phyloP scores from a whole-genome alignment of 1,140 invertebrate genomes.

The Aporrectodea caliginosa region DNA sequence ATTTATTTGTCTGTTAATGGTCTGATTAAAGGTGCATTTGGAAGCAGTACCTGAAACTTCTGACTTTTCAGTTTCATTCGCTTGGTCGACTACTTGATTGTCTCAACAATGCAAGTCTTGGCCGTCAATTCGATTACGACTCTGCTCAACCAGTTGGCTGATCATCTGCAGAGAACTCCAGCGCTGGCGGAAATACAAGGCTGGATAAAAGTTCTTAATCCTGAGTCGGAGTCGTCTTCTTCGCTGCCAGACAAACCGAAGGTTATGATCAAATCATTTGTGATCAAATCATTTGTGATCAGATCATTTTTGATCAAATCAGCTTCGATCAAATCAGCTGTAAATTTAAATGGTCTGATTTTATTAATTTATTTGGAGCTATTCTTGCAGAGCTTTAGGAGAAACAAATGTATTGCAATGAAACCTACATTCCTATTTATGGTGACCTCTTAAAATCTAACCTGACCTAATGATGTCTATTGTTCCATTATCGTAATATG shows the following conservation, averaged over 20 bases:
- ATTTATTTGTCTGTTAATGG: neutral
- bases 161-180: conserved; percentile 63
- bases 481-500: too few relatives aligned
- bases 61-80: conserved; percentile 66
- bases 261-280: too few relatives aligned
- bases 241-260: neutral
- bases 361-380: too few relatives aligned
- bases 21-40: neutral
- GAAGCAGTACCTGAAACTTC: conserved; percentile 13
- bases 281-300: too few relatives aligned
- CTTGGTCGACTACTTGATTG: conserved; percentile 69
- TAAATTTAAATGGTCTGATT: too few relatives aligned
- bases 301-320: too few relatives aligned
- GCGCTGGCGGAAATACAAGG: conserved; percentile 49
- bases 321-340: too few relatives aligned
- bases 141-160: conserved; percentile 61
- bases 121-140: conserved; percentile 65
- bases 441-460: too few relatives aligned
- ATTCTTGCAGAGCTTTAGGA: too few relatives aligned
- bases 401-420: too few relatives aligned
- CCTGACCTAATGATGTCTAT: too few relatives aligned
- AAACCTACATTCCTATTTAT: too few relatives aligned
- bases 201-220: conserved; percentile 55
- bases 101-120: conserved; percentile 66
- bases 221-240: neutral